These are phyloP conservation scores for Cepaea nemoralis DNA, from an alignment of 1,140 invertebrate genomes.

Conservation along the genomic window DNA sequence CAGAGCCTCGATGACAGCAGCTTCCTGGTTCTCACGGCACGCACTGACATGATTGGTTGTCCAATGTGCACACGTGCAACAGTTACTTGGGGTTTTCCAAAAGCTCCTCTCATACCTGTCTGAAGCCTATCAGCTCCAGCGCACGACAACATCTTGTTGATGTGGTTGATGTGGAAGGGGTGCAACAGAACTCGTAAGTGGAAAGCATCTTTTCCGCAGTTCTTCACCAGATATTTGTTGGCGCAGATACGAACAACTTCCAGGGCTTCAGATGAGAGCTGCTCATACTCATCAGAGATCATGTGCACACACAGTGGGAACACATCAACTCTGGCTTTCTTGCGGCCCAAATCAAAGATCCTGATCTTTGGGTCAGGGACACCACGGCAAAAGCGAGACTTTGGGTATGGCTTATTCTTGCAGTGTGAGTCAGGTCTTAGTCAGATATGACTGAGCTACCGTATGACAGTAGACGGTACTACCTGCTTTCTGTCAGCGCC, in stretches of 20 bases:
- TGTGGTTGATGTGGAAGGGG: conserved; percentile 99
- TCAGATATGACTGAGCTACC: no score
- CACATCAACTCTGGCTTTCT: conserved; percentile 96
- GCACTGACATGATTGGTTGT: conserved; percentile 97
- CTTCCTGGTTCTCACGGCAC: conserved; percentile 94
- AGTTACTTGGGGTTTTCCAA: conserved; percentile 98
- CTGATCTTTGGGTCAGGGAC: conserved; percentile 99
- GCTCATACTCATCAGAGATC: conserved; percentile 99
- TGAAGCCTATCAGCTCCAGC: conserved; percentile 99
- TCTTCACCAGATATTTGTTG: conserved; percentile 93
- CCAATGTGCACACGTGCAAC: conserved; percentile 98
- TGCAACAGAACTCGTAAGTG: conserved; percentile 97
- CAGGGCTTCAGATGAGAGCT: conserved; percentile 95
- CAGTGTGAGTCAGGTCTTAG: no score
- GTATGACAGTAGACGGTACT: no score
- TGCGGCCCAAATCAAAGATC: conserved; percentile 99
- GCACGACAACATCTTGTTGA: conserved; percentile 99
- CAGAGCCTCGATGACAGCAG: conserved; percentile 88
- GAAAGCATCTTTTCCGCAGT: conserved; percentile 98
- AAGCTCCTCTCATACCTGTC: conserved; percentile 99
- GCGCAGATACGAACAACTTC: conserved; percentile 99
- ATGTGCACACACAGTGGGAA: conserved; percentile 98
- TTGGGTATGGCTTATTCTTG: conserved; percentile 99
- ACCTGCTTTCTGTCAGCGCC: no score
- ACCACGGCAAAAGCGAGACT: conserved; percentile 99